Conservation (phyloP, 2,113 vertebrate genomes). For the Rhea americana region DNA sequence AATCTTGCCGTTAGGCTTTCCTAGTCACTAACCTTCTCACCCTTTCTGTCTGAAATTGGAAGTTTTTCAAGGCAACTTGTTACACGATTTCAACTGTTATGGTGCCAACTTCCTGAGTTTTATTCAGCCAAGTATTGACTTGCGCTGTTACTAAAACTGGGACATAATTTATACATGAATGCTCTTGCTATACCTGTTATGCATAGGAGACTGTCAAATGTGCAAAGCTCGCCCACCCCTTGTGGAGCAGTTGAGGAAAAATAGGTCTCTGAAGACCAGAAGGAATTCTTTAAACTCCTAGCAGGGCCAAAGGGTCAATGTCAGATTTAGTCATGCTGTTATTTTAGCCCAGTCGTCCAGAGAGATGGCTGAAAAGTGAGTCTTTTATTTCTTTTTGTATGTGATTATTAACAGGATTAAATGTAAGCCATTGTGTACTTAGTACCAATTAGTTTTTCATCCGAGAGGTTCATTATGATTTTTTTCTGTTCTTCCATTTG, state of each 20-base stretch:
- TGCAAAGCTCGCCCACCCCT: conserved; percentile 64
- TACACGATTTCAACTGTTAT: background rate
- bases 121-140: background rate
- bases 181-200: conserved; percentile 56
- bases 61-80: background rate
- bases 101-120: background rate
- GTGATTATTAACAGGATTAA: conserved; percentile 68
- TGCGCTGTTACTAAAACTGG: background rate
- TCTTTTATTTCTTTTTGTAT: conserved; percentile 76
- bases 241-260: conserved; percentile 54
- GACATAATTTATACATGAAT: conserved; percentile 14
- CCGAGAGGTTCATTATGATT: conserved; percentile 64
- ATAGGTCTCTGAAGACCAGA: conserved; percentile 68
- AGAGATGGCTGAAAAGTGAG: conserved; percentile 78
- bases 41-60: too few species aligned
- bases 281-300: conserved; percentile 76
- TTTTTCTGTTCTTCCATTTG: conserved; percentile 51
- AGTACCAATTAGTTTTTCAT: conserved; percentile 69
- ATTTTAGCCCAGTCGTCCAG: conserved; percentile 78
- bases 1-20: background rate
- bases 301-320: conserved; percentile 76
- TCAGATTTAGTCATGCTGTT: conserved; percentile 78
- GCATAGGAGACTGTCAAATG: conserved; percentile 63
- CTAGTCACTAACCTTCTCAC: background rate
- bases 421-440: conserved; percentile 70